Percentiles rank a stretch among this genome's conserved stretches.
Conservation (phyloP, 2,888 invertebrate genomes). For the Branchinecta sandiegonensis region DNA sequence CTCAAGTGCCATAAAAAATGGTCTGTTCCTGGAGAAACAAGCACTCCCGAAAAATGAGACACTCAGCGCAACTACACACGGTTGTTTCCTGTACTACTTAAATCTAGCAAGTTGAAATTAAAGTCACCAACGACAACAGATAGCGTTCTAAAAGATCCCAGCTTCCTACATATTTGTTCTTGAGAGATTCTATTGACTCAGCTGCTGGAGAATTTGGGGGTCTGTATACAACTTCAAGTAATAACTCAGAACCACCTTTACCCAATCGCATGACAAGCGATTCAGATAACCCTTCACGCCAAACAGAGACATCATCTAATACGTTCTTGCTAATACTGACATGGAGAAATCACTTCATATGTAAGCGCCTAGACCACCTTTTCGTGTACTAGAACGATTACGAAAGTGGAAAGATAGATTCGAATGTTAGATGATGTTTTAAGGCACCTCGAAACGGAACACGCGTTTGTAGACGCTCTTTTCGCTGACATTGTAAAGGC, state of each 20-base stretch:
- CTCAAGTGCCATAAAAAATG: too few species aligned
- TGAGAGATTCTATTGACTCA: neutral
- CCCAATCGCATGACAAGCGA: neutral
- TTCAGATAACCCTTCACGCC: conserved; percentile 10
- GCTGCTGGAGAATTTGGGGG: neutral
- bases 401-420: neutral
- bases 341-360: neutral
- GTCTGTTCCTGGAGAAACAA: too few species aligned
- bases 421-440: too few species aligned
- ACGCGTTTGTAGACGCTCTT: too few species aligned
- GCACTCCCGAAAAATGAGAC: too few species aligned
- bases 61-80: neutral
- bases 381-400: neutral
- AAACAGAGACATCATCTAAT: neutral
- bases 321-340: too few species aligned
- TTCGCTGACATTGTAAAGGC: too few species aligned
- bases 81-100: neutral
- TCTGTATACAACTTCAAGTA: conserved; percentile 1
- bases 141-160: neutral
- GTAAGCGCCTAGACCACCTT: neutral
- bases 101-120: neutral
- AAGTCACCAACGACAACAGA: conserved; percentile 1
- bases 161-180: neutral
- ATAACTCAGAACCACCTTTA: neutral
- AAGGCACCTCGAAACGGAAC: too few species aligned